phyloP scores from a whole-genome alignment of 2,888 invertebrate species.

The Marronus borbonicus region DNA sequence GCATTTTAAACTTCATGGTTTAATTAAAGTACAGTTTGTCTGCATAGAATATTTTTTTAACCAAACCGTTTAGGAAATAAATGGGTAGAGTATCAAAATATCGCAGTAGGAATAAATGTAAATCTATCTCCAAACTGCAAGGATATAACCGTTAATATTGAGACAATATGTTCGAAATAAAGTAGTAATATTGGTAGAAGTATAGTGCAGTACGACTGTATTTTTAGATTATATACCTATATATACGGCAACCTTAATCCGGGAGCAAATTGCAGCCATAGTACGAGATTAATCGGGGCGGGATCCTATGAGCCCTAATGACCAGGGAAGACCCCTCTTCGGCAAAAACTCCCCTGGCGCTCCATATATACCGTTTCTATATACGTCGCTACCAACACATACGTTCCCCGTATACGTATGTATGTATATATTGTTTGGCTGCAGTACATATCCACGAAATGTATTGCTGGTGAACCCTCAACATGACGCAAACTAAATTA shows the following conservation, averaged over 20 bases:
- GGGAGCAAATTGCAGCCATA: slow-evolving; percentile 57
- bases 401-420: not conserved
- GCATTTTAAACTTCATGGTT: too few species aligned
- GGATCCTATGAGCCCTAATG: slow-evolving; percentile 56
- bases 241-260: slow-evolving; percentile 53
- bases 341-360: slow-evolving; percentile 51
- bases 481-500: slow-evolving; percentile 37
- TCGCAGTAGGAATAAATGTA: not conserved
- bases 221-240: slow-evolving; percentile 55
- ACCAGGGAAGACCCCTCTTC: slow-evolving; percentile 55
- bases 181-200: slow-evolving; percentile 21
- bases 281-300: slow-evolving; percentile 57
- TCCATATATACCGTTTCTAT: slow-evolving; percentile 16
- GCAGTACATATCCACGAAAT: slow-evolving; percentile 30
- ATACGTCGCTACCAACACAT: slow-evolving; percentile 10
- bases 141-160: not conserved
- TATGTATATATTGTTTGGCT: slow-evolving; percentile 5
- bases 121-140: not conserved
- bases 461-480: slow-evolving; percentile 33
- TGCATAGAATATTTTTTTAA: too few species aligned
- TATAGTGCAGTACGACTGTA: slow-evolving; percentile 19
- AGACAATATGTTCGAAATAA: not conserved
- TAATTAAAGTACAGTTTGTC: too few species aligned
- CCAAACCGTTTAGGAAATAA: too few species aligned
- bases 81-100: too few species aligned